phyloP scores from a whole-genome alignment of 2,888 invertebrate genomes.

The Nomada ruficornis region DNA sequence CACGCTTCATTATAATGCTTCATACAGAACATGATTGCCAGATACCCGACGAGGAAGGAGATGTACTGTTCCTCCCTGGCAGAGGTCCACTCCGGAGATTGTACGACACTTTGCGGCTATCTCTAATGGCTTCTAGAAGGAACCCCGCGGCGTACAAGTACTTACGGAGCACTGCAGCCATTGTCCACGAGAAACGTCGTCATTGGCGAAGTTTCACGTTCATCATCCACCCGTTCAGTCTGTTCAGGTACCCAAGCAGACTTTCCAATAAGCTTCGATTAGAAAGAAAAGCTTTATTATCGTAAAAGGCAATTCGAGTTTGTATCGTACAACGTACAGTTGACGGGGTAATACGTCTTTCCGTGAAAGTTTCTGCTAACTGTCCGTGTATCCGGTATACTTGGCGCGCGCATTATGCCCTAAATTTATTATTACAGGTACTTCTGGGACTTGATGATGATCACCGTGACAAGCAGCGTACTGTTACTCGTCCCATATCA shows the following conservation, averaged over 20 bases:
- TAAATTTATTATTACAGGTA: slow-evolving; percentile 71
- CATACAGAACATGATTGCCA: slow-evolving; percentile 74
- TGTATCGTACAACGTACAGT: slow-evolving; percentile 9
- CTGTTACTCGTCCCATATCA: slow-evolving; percentile 79
- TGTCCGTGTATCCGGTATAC: slow-evolving; percentile 19
- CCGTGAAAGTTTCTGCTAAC: slow-evolving; percentile 20
- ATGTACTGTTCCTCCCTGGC: slow-evolving; percentile 72
- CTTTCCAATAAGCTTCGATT: not conserved
- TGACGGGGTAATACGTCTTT: slow-evolving; percentile 20
- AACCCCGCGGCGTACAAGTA: slow-evolving; percentile 78
- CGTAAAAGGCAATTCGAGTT: not conserved
- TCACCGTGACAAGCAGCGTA: slow-evolving; percentile 72
- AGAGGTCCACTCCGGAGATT: slow-evolving; percentile 61
- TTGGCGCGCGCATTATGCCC: not conserved
- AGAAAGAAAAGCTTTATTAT: not conserved
- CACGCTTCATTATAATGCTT: slow-evolving; percentile 57
- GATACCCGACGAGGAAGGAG: slow-evolving; percentile 63
- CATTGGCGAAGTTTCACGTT: slow-evolving; percentile 72
- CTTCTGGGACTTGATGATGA: slow-evolving; percentile 81
- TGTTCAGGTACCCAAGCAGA: slow-evolving; percentile 74
- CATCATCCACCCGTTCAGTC: slow-evolving; percentile 81
- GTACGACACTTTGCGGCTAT: slow-evolving; percentile 59
- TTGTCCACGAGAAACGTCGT: slow-evolving; percentile 76
- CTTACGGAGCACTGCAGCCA: slow-evolving; percentile 78
- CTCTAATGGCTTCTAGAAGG: slow-evolving; percentile 78